Percentiles rank a stretch among this genome's conserved stretches.
These are phyloP conservation scores for Oscheius sp. DNA, from an alignment of 2,888 invertebrate species.

Conservation along the genomic window DNA sequence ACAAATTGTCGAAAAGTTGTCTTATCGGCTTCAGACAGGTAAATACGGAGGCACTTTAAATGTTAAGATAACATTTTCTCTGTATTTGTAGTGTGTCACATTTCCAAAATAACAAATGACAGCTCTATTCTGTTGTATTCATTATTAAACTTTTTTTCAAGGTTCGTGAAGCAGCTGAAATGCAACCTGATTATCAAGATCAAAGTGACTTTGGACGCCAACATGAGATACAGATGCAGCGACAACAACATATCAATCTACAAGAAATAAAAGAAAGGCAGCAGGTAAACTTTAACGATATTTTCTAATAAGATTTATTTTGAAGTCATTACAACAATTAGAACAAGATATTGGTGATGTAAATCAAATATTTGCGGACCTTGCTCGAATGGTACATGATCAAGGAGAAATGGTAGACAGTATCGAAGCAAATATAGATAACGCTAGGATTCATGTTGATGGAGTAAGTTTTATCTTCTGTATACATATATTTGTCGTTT, in stretches of 20 bases:
- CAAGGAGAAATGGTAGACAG: slow-evolving; percentile 69
- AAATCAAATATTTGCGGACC: slow-evolving; percentile 68
- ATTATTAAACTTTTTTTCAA: neutral
- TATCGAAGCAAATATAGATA: slow-evolving; percentile 68
- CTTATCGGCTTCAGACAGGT: too few species aligned
- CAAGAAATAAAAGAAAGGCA: slow-evolving; percentile 64
- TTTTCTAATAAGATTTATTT: slow-evolving; percentile 26
- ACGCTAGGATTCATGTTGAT: slow-evolving; percentile 63
- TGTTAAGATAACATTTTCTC: too few species aligned
- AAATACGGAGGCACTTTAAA: too few species aligned
- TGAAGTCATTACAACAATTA: slow-evolving; percentile 60
- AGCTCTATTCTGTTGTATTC: neutral
- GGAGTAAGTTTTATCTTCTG: slow-evolving; percentile 23
- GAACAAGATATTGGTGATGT: slow-evolving; percentile 68
- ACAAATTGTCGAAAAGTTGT: too few species aligned
- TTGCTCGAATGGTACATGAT: slow-evolving; percentile 68
- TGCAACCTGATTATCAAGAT: slow-evolving; percentile 9
- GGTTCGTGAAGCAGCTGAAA: slow-evolving; percentile 38
- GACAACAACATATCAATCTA: slow-evolving; percentile 59
- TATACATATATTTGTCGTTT: slow-evolving; percentile 3
- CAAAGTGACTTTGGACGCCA: slow-evolving; percentile 1
- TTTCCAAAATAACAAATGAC: too few species aligned
- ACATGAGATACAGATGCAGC: slow-evolving; percentile 47
- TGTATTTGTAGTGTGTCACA: too few species aligned
- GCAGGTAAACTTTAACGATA: slow-evolving; percentile 36